Evolutionary conservation across 2,113 vertebrate species (phyloP).

Genomic region (Myiagra hebetior): DNA sequence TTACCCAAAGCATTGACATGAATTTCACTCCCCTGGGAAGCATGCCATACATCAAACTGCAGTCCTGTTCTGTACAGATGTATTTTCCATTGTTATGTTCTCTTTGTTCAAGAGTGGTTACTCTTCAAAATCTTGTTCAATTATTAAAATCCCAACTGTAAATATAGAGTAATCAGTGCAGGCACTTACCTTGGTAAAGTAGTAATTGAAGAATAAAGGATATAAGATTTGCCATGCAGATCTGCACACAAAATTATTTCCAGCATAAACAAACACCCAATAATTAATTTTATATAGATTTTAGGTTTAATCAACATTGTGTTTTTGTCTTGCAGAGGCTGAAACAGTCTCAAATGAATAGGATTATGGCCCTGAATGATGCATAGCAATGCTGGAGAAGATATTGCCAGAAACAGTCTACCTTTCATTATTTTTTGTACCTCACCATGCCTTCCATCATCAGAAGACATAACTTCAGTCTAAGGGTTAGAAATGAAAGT

Average conservation of each 20-base stretch:
- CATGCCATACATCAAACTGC: neutral
- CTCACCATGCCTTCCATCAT: neutral
- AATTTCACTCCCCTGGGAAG: neutral
- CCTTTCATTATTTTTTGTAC: neutral
- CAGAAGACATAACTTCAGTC: neutral
- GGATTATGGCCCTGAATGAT: neutral
- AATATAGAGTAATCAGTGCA: neutral
- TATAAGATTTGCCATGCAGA: neutral
- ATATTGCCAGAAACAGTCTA: neutral
- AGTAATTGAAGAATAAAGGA: neutral
- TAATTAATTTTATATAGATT: neutral
- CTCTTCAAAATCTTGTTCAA: neutral
- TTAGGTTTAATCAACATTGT: neutral
- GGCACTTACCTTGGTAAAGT: neutral
- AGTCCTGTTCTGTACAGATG: neutral
- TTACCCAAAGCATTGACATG: neutral
- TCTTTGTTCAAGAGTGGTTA: neutral
- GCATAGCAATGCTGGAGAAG: neutral
- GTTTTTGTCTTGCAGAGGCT: neutral
- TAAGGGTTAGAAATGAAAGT: neutral
- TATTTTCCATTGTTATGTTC: neutral
- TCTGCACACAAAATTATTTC: neutral
- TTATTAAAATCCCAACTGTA: neutral
- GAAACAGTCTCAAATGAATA: neutral
- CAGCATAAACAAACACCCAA: neutral